Percentiles rank a stretch among this genome's conserved stretches.
These are phyloP conservation scores for Linyphia triangularis DNA, from an alignment of 2,888 invertebrate species.

Conservation along the genomic window DNA sequence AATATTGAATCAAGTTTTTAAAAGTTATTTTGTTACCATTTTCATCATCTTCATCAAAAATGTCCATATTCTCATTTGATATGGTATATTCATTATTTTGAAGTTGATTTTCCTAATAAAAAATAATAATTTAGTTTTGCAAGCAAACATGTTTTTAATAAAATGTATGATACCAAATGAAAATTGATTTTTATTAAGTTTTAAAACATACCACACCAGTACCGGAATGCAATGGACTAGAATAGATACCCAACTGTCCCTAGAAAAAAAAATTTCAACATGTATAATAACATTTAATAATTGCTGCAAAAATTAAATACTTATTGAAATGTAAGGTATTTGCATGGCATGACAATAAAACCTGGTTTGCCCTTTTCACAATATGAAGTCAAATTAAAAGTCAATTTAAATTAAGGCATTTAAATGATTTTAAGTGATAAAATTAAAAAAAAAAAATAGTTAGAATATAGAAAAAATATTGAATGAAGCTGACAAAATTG, in stretches of 20 bases:
- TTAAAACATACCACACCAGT: conserved; percentile 20
- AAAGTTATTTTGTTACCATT: neutral
- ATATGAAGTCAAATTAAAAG: too few relatives aligned
- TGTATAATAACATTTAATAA: too few relatives aligned
- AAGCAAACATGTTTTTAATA: neutral
- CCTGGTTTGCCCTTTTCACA: too few relatives aligned
- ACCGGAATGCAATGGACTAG: conserved; percentile 27
- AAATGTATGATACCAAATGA: neutral
- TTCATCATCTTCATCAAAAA: conserved; percentile 31
- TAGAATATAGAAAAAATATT: too few relatives aligned
- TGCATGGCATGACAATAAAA: too few relatives aligned
- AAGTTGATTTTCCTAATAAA: neutral
- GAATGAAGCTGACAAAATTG: too few relatives aligned
- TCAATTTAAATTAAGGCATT: too few relatives aligned
- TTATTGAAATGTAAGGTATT: too few relatives aligned
- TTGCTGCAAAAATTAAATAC: too few relatives aligned
- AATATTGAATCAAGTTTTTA: too few relatives aligned
- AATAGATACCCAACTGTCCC: conserved; percentile 69
- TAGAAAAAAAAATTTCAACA: conserved; percentile 28
- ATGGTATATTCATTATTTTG: neutral
- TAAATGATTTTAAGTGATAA: neutral
- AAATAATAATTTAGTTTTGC: neutral
- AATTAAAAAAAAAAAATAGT: neutral
- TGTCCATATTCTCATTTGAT: conserved; percentile 28
- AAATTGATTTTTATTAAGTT: neutral